Conservation (phyloP, 1,140 invertebrate species). For the Diorhabda carinulata region DNA sequence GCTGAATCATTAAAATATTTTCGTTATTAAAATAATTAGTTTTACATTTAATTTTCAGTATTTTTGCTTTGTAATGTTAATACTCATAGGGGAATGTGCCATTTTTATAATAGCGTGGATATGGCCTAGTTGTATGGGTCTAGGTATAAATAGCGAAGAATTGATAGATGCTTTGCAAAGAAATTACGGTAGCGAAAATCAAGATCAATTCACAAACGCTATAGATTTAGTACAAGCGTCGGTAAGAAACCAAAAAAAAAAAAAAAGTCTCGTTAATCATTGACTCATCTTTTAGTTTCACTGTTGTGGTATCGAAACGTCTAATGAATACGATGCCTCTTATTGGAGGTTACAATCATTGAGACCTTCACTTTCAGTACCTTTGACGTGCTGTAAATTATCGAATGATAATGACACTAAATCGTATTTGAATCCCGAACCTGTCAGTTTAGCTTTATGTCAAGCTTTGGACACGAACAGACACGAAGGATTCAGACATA, state of each 20-base stretch:
- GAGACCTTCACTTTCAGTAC: constrained; percentile 67
- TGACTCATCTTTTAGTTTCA: constrained; percentile 57
- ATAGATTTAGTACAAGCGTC: constrained; percentile 69
- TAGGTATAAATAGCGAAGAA: constrained; percentile 62
- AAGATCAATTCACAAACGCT: constrained; percentile 72
- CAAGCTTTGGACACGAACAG: constrained; percentile 62
- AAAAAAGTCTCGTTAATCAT: not conserved
- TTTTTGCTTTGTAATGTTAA: constrained; percentile 63
- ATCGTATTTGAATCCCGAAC: constrained; percentile 72
- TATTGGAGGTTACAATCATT: constrained; percentile 72
- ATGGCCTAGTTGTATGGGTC: constrained; percentile 73
- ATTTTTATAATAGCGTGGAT: constrained; percentile 69
- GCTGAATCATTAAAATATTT: too few species aligned
- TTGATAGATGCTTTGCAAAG: constrained; percentile 67
- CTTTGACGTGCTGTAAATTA: constrained; percentile 73
- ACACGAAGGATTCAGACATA: constrained; percentile 60
- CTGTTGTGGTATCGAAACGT: constrained; percentile 78
- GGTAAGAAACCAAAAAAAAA: constrained; percentile 45
- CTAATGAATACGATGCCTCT: constrained; percentile 77
- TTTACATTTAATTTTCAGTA: constrained; percentile 58
- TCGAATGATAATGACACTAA: constrained; percentile 56
- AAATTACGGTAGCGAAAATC: constrained; percentile 70
- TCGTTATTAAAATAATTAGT: not conserved
- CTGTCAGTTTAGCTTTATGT: constrained; percentile 65
- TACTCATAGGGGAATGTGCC: constrained; percentile 68